These are phyloP conservation scores for Solenopsis fugax DNA, from an alignment of 1,140 invertebrate genomes.

Conservation along the genomic window DNA sequence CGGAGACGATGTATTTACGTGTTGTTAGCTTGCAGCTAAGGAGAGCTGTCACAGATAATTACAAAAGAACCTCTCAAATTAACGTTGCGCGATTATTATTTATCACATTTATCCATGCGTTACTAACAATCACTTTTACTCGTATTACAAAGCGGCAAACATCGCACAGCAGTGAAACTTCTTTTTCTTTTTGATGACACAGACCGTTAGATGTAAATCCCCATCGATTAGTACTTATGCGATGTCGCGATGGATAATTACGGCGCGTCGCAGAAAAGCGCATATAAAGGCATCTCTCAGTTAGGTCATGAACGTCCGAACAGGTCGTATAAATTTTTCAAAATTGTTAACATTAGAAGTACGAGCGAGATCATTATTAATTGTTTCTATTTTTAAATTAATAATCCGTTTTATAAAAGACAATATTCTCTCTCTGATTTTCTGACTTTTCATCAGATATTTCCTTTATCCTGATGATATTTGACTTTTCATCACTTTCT, in stretches of 20 bases:
- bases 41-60: slow-evolving; percentile 12
- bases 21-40: background rate
- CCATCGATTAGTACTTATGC: background rate
- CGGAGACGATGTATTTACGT: background rate
- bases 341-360: no score
- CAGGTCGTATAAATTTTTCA: background rate
- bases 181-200: slow-evolving; percentile 5
- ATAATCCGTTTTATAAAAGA: no score
- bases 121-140: slow-evolving; percentile 32
- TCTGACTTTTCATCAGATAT: no score
- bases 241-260: slow-evolving; percentile 30
- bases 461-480: no score
- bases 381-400: no score
- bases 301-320: slow-evolving; percentile 1
- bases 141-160: background rate
- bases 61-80: background rate
- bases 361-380: no score
- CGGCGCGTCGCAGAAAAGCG: background rate
- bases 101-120: slow-evolving; percentile 15
- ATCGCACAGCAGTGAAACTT: background rate
- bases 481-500: no score
- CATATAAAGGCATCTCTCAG: background rate
- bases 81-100: slow-evolving; percentile 21
- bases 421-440: no score
- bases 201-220: slow-evolving; percentile 16